Percentiles rank a stretch among this genome's conserved stretches.
Conservation (phyloP, 2,113 vertebrate genomes). For the Grammomys dolichurus region DNA sequence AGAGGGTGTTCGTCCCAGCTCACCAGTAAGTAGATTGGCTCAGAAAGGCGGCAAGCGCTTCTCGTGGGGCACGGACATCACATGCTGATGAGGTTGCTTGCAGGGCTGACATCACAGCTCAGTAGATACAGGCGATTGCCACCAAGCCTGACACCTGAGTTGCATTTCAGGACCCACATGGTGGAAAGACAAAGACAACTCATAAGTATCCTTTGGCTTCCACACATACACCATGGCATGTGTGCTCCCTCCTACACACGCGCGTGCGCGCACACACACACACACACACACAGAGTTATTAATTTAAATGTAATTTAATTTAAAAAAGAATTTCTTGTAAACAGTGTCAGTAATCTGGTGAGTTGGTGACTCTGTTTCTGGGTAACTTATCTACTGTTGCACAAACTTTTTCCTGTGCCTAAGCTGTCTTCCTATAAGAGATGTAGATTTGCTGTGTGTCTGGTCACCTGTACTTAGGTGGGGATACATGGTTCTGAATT, state of each 20-base stretch:
- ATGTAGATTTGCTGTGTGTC: no score
- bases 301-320: neutral
- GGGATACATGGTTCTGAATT: neutral
- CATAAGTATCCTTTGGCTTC: neutral
- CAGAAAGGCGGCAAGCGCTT: rapidly evolving
- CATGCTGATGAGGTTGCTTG: no score
- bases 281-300: no score
- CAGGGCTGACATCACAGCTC: no score
- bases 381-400: neutral
- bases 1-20: neutral
- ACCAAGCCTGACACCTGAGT: neutral
- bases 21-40: neutral
- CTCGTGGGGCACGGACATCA: no score
- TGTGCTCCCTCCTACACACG: neutral
- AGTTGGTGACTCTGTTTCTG: neutral
- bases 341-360: neutral
- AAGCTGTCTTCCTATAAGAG: neutral
- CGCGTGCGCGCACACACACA: neutral
- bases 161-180: neutral
- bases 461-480: neutral
- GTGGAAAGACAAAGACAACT: neutral
- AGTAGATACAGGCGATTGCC: neutral
- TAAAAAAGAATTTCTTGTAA: neutral
- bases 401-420: no score
- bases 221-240: no score